phyloP scores from a whole-genome alignment of 2,797 vertebrate genomes.

The Chaetophractus vellerosus region DNA sequence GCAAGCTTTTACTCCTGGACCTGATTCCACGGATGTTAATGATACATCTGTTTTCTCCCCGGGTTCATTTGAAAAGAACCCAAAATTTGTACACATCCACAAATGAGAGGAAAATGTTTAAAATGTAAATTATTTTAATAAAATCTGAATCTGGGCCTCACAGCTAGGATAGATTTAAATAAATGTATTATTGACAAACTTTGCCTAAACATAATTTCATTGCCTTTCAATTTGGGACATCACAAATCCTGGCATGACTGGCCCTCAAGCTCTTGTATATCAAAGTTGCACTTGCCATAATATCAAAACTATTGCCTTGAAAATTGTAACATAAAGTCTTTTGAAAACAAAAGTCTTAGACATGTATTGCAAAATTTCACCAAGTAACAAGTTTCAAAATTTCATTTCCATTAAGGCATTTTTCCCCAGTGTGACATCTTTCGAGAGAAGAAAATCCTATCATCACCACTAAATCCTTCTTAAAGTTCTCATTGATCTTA shows the following conservation, averaged over 20 bases:
- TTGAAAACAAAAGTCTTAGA: slow-evolving; percentile 56
- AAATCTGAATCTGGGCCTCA: slow-evolving; percentile 62
- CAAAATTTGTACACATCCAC: slow-evolving; percentile 17
- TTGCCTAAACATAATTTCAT: slow-evolving; percentile 60
- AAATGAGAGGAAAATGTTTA: slow-evolving; percentile 61
- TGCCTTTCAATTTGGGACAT: slow-evolving; percentile 69
- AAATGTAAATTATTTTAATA: slow-evolving; percentile 63
- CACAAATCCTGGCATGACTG: slow-evolving; percentile 26
- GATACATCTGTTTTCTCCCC: slow-evolving; percentile 61
- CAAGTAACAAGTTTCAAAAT: slow-evolving; percentile 78
- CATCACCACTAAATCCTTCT: slow-evolving; percentile 91
- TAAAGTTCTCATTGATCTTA: slow-evolving; percentile 92
- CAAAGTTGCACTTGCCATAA: background rate
- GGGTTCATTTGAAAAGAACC: slow-evolving; percentile 49
- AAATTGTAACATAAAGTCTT: slow-evolving; percentile 65
- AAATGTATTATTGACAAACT: slow-evolving; percentile 74
- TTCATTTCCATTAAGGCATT: slow-evolving; percentile 78
- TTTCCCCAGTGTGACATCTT: slow-evolving; percentile 85
- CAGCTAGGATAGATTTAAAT: slow-evolving; percentile 62
- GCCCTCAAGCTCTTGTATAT: background rate
- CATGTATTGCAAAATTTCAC: slow-evolving; percentile 32
- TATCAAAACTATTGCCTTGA: slow-evolving; percentile 60
- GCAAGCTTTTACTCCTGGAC: background rate
- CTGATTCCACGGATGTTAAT: background rate
- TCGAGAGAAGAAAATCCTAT: slow-evolving; percentile 89